Base-by-base conservation (phyloP, 2,797 vertebrate genomes). In the Euthynnus affinis region DNA sequence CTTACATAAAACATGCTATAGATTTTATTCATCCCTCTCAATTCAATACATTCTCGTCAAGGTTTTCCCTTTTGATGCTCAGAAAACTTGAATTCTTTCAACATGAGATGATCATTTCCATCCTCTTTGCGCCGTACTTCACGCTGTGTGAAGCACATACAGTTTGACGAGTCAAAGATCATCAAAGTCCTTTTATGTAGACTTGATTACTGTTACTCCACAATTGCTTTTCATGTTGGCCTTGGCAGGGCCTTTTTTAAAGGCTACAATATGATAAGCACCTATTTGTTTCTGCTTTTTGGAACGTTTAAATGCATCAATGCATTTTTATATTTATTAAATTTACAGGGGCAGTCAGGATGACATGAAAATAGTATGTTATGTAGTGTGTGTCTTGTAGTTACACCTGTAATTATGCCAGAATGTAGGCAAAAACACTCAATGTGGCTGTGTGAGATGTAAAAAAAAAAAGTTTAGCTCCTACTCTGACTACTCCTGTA, bases 181-280 rank as follows among this genome's bases (percentile, higher is more conserved):
- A 80, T 82, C 77, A 68, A 22, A 83, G 75, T 83, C 67, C 42
- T 78, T 83, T 90, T 88, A 75, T 89, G 68, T 58, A 7, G 52
- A 78, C 22, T 29, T 70, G 64, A 87, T 84, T 82, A 57, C 56
- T 66, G 23, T 76, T 71, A 74, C 32, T 37, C 34, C 63, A 27
- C 56, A 68, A 72, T 68, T 57, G 37, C 53, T 70, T 51, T 88
- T 81, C 52, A 71, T 57, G 29, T 62, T 71, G 86, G 78, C 86
- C 85, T 91, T 89, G 60, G 32, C 58, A 32, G 18, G 18, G 12
- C 53, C 49, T 79, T 84, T 85, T 85, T 42, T 77, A 53, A 70
- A 42, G 55, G 34, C 32, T 55, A 67, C 74, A 72, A 60, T 48
- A 83, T 62, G 65, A 78, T 78, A 25, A 76, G 37, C 57, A 80